Evolutionary conservation across 1,140 invertebrate genomes (phyloP).

Genomic region (Andricus grossulariae): DNA sequence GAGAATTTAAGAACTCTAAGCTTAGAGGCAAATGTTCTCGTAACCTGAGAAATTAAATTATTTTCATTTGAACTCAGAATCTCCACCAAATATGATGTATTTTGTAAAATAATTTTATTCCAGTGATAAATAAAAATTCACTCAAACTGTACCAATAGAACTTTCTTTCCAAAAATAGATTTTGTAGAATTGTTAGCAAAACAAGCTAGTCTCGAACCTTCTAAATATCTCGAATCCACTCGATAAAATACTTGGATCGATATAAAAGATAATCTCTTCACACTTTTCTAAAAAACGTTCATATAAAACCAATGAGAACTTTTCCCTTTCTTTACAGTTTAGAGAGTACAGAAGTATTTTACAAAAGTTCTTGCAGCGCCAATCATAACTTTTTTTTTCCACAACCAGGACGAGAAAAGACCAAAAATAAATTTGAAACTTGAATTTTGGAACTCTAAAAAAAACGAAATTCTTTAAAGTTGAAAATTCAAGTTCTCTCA

Average conservation of each 20-base stretch:
- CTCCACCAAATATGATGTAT: too few species aligned
- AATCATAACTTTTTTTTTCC: background rate
- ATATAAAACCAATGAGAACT: slow-evolving; percentile 28
- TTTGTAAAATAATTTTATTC: too few species aligned
- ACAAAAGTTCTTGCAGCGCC: slow-evolving; percentile 37
- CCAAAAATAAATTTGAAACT: background rate
- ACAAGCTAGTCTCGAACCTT: background rate
- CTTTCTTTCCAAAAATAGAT: background rate
- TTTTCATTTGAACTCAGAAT: too few species aligned
- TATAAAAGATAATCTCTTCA: slow-evolving; percentile 5
- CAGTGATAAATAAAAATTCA: too few species aligned
- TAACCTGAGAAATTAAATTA: background rate
- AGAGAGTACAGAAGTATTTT: slow-evolving; percentile 9
- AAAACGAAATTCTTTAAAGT: background rate
- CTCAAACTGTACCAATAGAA: too few species aligned
- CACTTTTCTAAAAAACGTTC: slow-evolving; percentile 8
- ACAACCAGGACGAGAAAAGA: background rate
- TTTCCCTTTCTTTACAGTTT: slow-evolving; percentile 31
- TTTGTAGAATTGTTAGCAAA: background rate
- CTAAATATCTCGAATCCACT: background rate
- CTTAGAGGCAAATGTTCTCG: background rate
- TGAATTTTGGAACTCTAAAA: background rate
- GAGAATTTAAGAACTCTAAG: too few species aligned
- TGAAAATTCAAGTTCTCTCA: background rate
- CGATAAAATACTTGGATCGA: slow-evolving; percentile 13